phyloP scores from a whole-genome alignment of 2,113 vertebrate genomes.

The Numenius arquata region DNA sequence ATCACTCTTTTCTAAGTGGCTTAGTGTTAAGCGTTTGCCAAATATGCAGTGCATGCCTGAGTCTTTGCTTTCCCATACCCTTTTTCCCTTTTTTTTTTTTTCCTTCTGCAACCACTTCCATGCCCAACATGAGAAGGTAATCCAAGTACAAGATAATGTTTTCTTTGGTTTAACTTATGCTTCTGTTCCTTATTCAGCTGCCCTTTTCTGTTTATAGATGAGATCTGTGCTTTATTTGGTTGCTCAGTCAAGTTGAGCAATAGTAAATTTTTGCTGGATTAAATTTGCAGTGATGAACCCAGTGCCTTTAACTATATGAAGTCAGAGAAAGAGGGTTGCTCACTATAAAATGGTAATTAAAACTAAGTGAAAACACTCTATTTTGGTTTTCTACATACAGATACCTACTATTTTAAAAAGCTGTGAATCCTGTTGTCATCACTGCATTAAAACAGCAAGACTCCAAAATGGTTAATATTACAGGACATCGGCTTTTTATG shows the following conservation, averaged over 20 bases:
- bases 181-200: not conserved
- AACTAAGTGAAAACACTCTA: not conserved
- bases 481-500: not conserved
- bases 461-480: slow-evolving; percentile 24
- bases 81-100: not conserved
- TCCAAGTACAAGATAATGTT: not conserved
- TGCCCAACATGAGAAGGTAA: not conserved
- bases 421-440: slow-evolving; percentile 9
- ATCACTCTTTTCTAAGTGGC: not conserved
- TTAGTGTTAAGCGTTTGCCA: not conserved
- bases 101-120: not conserved
- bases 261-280: not conserved
- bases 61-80: not conserved
- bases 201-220: not conserved
- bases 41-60: not conserved
- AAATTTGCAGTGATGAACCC: not conserved
- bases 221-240: not conserved
- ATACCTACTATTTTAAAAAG: not conserved
- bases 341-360: not conserved
- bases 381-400: not conserved
- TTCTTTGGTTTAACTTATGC: slow-evolving; percentile 5
- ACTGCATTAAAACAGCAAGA: not conserved
- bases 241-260: not conserved
- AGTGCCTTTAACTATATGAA: not conserved
- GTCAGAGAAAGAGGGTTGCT: not conserved